A percentile compares a stretch with the other conserved stretches of the same genome.
phyloP scores from a whole-genome alignment of 1,140 invertebrate species.

The Drosophila tani region DNA sequence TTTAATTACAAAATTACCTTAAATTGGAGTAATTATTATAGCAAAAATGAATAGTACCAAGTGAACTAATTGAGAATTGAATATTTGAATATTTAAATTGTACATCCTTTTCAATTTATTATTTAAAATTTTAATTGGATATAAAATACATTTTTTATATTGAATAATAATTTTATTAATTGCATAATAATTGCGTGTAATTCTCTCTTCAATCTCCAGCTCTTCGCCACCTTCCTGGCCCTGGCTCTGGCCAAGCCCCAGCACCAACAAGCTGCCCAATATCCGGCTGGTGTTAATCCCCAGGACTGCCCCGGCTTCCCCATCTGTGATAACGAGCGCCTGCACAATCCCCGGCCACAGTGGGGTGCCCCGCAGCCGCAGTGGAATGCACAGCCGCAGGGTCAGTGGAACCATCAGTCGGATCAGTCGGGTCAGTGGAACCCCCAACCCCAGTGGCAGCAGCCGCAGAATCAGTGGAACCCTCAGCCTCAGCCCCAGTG shows the following conservation, averaged over 20 bases:
- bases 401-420: slow-evolving; percentile 62
- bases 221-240: slow-evolving; percentile 68
- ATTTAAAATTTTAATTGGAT: too few relatives aligned
- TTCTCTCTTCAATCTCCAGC: slow-evolving; percentile 29
- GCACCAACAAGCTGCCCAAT: slow-evolving; percentile 78
- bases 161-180: too few relatives aligned
- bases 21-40: neutral
- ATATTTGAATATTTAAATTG: neutral
- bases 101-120: neutral
- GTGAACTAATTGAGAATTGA: neutral
- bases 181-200: neutral
- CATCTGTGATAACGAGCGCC: slow-evolving; percentile 84
- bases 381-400: slow-evolving; percentile 72
- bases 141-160: too few relatives aligned
- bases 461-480: slow-evolving; percentile 57
- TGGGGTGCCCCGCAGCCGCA: slow-evolving; percentile 69
- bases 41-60: neutral
- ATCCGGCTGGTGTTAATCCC: slow-evolving; percentile 84
- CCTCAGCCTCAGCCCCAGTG: slow-evolving; percentile 61
- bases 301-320: slow-evolving; percentile 84
- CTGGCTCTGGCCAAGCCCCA: slow-evolving; percentile 79
- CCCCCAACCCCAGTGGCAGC: slow-evolving; percentile 48
- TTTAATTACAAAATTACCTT: neutral
- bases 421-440: slow-evolving; percentile 50
- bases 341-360: slow-evolving; percentile 76